Base-by-base conservation (phyloP, 2,797 vertebrate genomes). In the Dipus sagitta region DNA sequence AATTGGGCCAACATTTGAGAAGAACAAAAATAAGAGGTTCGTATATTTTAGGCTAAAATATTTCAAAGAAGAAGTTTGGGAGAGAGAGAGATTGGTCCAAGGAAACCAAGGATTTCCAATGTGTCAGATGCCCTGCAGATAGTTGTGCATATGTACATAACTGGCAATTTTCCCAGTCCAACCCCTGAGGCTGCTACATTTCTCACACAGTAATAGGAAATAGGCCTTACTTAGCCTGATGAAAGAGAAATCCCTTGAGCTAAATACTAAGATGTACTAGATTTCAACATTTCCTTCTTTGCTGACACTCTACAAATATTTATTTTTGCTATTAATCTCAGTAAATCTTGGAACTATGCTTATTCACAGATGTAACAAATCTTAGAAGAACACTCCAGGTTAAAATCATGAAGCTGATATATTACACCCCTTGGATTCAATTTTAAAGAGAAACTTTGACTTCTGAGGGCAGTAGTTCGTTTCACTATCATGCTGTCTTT, bases 221-320 rank as follows among this genome's bases (percentile, higher is more conserved):
- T 75, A 86, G 26, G 64, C 23, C 79, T 93, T 67, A 87, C 9
- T 90, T 94, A 71, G 60, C 71, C n/a, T 62, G 38, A 92, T 65
- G 32, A 80, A 93, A 96, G 96, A 83, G 13, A 94, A 92, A 80
- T 78, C 3, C 5, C 72, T 94, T 92, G 94, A 94, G 90, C 85
- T 79, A 88, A 95, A 95, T 95, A 96, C 93, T 94, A 92, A 92
- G 72, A 88, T 14, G 54, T 58, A 28, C 52, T 93, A 93, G 76
- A 90, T 94, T 88, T 96, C 90, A 93, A 88, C 10, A 84, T 94
- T 72, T 92, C 76, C 71, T 32, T 93, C 82, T 78, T 54, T 92
- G 54, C 64, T 88, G 72, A 70, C 34, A 84, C n/a, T 95, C 67
- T 68, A 80, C 68, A 96, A 92, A 94, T 91, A 86, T 90, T 94